Evolutionary conservation across 2,113 vertebrate genomes (phyloP).

Genomic region (Sebastes schlegelii): DNA sequence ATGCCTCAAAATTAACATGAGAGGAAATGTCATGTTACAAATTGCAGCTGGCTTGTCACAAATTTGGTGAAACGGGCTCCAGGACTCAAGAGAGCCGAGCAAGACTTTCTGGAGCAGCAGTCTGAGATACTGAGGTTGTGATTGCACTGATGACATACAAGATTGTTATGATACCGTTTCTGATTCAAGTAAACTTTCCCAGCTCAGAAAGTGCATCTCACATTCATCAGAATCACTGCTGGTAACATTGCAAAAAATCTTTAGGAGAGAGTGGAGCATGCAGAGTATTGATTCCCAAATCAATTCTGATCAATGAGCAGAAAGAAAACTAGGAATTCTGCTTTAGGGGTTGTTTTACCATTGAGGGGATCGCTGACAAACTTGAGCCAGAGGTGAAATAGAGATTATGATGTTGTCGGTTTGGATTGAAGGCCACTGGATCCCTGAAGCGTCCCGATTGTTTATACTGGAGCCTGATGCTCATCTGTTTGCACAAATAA

Average conservation of each 20-base stretch:
- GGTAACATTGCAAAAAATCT: slow-evolving; percentile 17
- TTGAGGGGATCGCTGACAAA: slow-evolving; percentile 22
- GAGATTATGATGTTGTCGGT: background rate
- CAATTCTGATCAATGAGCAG: slow-evolving; percentile 30
- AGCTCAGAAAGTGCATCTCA: slow-evolving; percentile 5
- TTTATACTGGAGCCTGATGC: slow-evolving; percentile 13
- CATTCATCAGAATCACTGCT: background rate
- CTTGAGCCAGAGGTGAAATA: slow-evolving; percentile 22
- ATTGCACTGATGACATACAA: background rate
- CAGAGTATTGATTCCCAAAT: slow-evolving; percentile 18
- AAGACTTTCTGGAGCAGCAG: background rate
- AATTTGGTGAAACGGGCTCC: background rate
- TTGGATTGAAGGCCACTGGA: slow-evolving; percentile 19
- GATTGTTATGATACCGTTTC: background rate
- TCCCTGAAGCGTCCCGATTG: slow-evolving; percentile 15
- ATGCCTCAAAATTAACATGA: background rate
- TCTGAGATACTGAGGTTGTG: background rate
- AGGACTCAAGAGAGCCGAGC: background rate
- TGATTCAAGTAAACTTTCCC: background rate
- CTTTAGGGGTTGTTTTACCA: slow-evolving; percentile 24
- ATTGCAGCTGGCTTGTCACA: background rate
- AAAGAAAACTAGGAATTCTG: background rate
- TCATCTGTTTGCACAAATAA: slow-evolving; percentile 37
- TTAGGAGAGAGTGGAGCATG: background rate
- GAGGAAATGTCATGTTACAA: background rate